Evolutionary conservation across 2,113 vertebrate species (phyloP).

Genomic region (Fulmarus glacialis): DNA sequence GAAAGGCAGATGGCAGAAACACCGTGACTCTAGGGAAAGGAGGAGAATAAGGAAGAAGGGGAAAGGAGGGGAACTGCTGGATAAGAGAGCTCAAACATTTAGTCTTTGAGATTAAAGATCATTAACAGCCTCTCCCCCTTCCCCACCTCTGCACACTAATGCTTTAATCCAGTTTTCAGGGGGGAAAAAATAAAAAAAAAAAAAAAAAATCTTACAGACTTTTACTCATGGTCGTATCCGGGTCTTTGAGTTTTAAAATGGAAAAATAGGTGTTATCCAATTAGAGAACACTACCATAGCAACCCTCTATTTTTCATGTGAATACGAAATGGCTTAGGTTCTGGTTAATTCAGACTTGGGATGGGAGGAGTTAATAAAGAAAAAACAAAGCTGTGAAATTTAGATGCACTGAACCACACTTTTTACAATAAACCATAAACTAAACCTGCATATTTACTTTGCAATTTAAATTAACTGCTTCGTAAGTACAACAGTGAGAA

Average conservation of each 20-base stretch:
- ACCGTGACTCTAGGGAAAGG: not conserved
- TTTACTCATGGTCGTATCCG: not conserved
- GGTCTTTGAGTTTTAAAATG: not conserved
- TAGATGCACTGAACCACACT: not conserved
- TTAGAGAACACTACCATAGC: not conserved
- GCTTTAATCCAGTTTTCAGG: not conserved
- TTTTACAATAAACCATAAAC: constrained; percentile 15
- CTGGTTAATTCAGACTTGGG: not conserved
- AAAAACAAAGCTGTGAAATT: not conserved
- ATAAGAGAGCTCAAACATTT: not conserved
- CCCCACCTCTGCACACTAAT: not conserved
- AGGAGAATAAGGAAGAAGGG: not conserved
- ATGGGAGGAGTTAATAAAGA: not conserved
- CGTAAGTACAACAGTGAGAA: constrained; percentile 31
- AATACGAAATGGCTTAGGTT: not conserved
- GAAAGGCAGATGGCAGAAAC: not conserved
- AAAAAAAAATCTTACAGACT: not conserved
- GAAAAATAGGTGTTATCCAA: not conserved
- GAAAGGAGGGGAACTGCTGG: not conserved
- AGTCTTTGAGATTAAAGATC: not conserved
- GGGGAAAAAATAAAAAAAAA: not conserved
- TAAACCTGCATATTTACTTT: constrained; percentile 24
- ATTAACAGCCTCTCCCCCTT: not conserved
- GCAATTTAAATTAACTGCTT: constrained; percentile 49
- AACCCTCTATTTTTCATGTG: not conserved